A percentile compares a stretch with the other conserved stretches of the same genome.
These are phyloP conservation scores for Syngnathus acus DNA, from an alignment of 2,797 vertebrate species.

Conservation along the genomic window DNA sequence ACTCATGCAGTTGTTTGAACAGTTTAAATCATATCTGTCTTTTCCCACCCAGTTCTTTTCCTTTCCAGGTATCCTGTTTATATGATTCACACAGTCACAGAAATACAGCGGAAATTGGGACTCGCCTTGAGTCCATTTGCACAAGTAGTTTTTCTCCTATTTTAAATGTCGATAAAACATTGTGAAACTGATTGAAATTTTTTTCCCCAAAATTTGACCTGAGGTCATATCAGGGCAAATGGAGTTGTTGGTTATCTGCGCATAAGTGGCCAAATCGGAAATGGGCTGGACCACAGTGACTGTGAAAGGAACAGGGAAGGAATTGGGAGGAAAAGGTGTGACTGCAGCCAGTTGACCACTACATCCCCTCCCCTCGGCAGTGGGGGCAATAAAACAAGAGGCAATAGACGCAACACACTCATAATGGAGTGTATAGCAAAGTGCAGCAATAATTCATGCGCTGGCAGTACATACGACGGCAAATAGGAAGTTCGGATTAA, in stretches of 20 bases:
- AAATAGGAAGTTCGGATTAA: neutral
- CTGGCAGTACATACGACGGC: neutral
- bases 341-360: constrained; percentile 39
- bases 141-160: constrained; percentile 17
- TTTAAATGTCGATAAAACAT: neutral
- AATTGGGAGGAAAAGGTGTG: constrained; percentile 70
- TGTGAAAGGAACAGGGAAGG: constrained; percentile 62
- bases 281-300: constrained; percentile 42
- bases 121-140: constrained; percentile 44
- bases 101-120: constrained; percentile 54
- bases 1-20: constrained; percentile 32
- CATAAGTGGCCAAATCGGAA: constrained; percentile 47
- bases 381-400: constrained; percentile 48
- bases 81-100: constrained; percentile 37
- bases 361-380: constrained; percentile 43
- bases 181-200: neutral
- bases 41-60: constrained; percentile 63
- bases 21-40: constrained; percentile 33
- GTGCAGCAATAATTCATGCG: neutral
- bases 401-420: constrained; percentile 19
- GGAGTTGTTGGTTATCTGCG: constrained; percentile 18
- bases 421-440: neutral
- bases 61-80: constrained; percentile 71
- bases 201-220: neutral
- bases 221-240: constrained; percentile 14